Conservation (phyloP, 1,140 invertebrate genomes). For the Atta cephalotes region DNA sequence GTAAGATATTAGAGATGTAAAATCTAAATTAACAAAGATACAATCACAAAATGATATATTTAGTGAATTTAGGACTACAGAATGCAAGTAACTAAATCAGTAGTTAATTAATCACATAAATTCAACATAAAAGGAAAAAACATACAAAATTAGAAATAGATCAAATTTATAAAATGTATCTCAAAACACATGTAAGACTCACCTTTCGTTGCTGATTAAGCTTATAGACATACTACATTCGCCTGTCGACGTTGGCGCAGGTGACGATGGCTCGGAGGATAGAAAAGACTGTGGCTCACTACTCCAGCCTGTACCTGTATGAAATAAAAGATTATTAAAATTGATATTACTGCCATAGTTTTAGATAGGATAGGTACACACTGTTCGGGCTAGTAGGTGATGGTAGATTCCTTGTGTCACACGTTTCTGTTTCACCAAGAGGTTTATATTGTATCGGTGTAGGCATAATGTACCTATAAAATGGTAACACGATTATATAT, state of each 20-base stretch:
- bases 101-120: slow-evolving; percentile 37
- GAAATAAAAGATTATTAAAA: slow-evolving; percentile 2
- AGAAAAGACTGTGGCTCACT: slow-evolving; percentile 88
- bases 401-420: slow-evolving; percentile 81
- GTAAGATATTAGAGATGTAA: slow-evolving; percentile 30
- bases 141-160: neutral
- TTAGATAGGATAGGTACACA: slow-evolving; percentile 68
- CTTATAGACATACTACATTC: slow-evolving; percentile 89
- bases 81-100: neutral
- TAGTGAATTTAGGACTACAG: slow-evolving; percentile 1
- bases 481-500: neutral
- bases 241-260: slow-evolving; percentile 87
- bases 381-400: slow-evolving; percentile 86
- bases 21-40: slow-evolving; percentile 30
- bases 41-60: neutral
- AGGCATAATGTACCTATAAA: slow-evolving; percentile 79
- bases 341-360: neutral
- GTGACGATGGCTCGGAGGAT: slow-evolving; percentile 90
- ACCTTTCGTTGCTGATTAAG: slow-evolving; percentile 89
- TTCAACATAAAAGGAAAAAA: neutral
- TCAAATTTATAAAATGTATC: slow-evolving; percentile 43
- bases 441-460: slow-evolving; percentile 81
- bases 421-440: slow-evolving; percentile 77
- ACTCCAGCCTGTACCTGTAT: slow-evolving; percentile 85
- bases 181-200: slow-evolving; percentile 64